Evolutionary conservation across 2,888 invertebrate species (phyloP).

Genomic region (Bombyx huttoni): DNA sequence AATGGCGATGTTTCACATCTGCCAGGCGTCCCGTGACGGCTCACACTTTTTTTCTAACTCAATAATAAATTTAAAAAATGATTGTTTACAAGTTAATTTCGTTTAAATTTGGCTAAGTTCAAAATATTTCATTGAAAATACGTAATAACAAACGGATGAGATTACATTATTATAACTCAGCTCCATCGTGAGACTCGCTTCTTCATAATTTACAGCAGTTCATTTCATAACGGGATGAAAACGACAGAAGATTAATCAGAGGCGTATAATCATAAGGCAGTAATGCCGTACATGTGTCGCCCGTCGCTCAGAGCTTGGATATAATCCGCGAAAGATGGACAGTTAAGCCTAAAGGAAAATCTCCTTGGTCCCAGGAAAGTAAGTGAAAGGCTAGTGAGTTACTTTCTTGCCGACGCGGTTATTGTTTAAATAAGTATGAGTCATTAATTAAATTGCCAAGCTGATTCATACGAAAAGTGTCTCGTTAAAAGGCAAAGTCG

Average conservation of each 20-base stretch:
- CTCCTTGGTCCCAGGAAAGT: background rate
- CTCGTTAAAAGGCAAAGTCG: too few relatives aligned
- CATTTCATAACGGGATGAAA: background rate
- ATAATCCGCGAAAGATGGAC: constrained; percentile 11
- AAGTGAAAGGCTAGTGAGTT: background rate
- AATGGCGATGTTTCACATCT: too few relatives aligned
- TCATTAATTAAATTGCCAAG: background rate
- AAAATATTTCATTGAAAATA: too few relatives aligned
- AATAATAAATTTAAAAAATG: too few relatives aligned
- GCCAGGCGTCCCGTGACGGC: too few relatives aligned
- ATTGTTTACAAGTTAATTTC: too few relatives aligned
- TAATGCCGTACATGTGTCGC: constrained; percentile 18
- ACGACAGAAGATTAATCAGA: constrained; percentile 3
- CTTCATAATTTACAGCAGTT: background rate
- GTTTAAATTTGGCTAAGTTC: too few relatives aligned
- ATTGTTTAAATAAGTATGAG: background rate
- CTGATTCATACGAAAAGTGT: too few relatives aligned
- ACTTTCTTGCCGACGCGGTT: background rate
- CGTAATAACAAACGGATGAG: too few relatives aligned
- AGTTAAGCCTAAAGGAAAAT: constrained; percentile 7
- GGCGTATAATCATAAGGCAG: constrained; percentile 11
- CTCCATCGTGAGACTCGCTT: too few relatives aligned
- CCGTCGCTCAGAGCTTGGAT: constrained; percentile 10
- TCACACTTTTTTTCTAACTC: too few relatives aligned
- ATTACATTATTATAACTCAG: too few relatives aligned